Evolutionary conservation across 2,797 vertebrate genomes (phyloP).

Genomic region (Hydrolagus colliei): DNA sequence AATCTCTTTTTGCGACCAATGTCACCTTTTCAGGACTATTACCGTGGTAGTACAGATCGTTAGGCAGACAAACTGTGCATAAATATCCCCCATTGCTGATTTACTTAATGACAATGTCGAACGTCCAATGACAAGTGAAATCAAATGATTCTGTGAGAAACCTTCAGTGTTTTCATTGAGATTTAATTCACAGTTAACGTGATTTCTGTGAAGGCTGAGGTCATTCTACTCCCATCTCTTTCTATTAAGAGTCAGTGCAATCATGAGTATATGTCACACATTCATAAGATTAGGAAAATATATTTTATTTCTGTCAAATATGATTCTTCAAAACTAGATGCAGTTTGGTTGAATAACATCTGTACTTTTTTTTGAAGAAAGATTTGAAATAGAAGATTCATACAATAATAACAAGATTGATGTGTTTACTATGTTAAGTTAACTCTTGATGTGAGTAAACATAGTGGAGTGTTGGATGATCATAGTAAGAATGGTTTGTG

Average conservation of each 20-base stretch:
- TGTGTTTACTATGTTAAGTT: too few species aligned
- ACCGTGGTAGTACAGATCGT: not conserved
- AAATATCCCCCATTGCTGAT: not conserved
- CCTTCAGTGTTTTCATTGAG: not conserved
- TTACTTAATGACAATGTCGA: not conserved
- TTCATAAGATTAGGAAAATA: not conserved
- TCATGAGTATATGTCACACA: not conserved
- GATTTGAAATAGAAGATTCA: too few species aligned
- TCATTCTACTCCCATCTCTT: not conserved
- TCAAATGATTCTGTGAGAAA: not conserved
- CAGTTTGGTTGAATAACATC: not conserved
- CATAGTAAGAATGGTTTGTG: too few species aligned
- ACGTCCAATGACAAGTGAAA: not conserved
- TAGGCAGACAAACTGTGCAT: not conserved
- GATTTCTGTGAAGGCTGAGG: not conserved
- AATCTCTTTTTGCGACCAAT: not conserved
- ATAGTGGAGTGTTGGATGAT: too few species aligned
- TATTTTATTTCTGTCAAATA: not conserved
- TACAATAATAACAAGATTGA: too few species aligned
- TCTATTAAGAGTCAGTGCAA: not conserved
- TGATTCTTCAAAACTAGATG: not conserved
- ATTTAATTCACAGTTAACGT: not conserved
- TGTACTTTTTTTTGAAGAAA: not conserved
- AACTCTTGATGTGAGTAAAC: too few species aligned
- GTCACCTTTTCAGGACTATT: not conserved